Base-by-base conservation (phyloP, 2,888 invertebrate species). In the Molanna angustata region DNA sequence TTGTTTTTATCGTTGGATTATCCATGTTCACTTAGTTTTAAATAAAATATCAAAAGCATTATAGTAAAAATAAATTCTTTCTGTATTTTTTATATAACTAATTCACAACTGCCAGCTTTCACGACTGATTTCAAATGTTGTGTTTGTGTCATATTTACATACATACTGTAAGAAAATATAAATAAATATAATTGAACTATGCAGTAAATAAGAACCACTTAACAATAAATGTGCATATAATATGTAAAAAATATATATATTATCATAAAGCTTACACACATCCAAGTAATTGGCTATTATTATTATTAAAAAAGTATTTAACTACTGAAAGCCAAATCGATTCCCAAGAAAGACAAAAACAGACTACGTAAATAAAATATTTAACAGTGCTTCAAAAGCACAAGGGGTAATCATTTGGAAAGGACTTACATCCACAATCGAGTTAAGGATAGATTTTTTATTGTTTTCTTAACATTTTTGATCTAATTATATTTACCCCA, bases 311-410 rank as follows among this genome's bases (percentile, higher is more conserved):
- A 49, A 33, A 46, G 44, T 19, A 32, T 21, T 40, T 22, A 42
- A 47, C 53, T 58, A 56, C 58, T 47, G 43, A 33, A 59, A 59
- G 59, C 59, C 56, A 59, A 59, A 59, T 59, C 59, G 59, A 59
- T 59, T 54, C 49, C 54, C 58, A 56, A 53, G 56, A 52, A 58
- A 58, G 56, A 56, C 53, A 59, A 52, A 54, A 50, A 59, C 53
- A 45, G 31, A 42, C 57, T 57, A 57, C 57, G 22, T 19, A 42
- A 50, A 47, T 32, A 52, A 49, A 56, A 47, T 27, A 52, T 52
- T 22, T 39, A 45, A 31, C 21, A 31, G 35, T 22, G 46, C 21
- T 17, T 18, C 13, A 7, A 13, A 40, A 3, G 40, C 3, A 19
- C 40, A 9, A 4, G 6, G 27, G 11, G 27, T 27, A 4, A 27